These are phyloP conservation scores for Phaedon cochleariae DNA, from an alignment of 2,888 invertebrate genomes.

Conservation along the genomic window DNA sequence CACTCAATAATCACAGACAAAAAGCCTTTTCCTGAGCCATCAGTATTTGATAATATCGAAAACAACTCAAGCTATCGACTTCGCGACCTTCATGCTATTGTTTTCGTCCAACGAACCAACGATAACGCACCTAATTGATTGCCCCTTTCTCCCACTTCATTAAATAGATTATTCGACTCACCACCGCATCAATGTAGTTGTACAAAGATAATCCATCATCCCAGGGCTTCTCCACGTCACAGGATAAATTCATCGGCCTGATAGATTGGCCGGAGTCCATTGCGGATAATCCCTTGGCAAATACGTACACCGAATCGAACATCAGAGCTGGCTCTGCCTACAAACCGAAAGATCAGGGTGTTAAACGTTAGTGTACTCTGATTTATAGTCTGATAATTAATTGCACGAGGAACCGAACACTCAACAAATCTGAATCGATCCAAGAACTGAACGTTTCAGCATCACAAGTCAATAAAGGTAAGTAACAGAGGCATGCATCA, in stretches of 20 bases:
- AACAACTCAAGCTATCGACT: not conserved
- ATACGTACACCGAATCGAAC: slow-evolving; percentile 85
- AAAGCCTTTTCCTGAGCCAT: too few relatives aligned
- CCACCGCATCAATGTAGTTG: slow-evolving; percentile 76
- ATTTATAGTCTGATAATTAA: too few relatives aligned
- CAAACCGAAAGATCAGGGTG: slow-evolving; percentile 44
- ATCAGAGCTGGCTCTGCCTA: slow-evolving; percentile 88
- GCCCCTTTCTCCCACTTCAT: not conserved
- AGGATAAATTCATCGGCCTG: slow-evolving; percentile 79
- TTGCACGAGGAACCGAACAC: too few relatives aligned
- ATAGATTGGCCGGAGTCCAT: slow-evolving; percentile 76
- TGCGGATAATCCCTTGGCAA: slow-evolving; percentile 79
- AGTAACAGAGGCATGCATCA: too few relatives aligned
- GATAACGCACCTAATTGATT: not conserved
- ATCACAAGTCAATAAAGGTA: too few relatives aligned
- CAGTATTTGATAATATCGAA: too few relatives aligned
- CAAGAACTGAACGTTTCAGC: too few relatives aligned
- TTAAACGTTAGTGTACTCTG: not conserved
- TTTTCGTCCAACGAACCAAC: not conserved
- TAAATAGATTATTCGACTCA: slow-evolving; percentile 58
- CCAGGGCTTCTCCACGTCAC: slow-evolving; percentile 82
- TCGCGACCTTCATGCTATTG: not conserved
- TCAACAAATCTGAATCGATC: too few relatives aligned
- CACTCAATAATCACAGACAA: too few relatives aligned
- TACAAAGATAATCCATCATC: slow-evolving; percentile 78